Evolutionary conservation across 2,113 vertebrate species (phyloP).

Genomic region (Ciconia stormi): DNA sequence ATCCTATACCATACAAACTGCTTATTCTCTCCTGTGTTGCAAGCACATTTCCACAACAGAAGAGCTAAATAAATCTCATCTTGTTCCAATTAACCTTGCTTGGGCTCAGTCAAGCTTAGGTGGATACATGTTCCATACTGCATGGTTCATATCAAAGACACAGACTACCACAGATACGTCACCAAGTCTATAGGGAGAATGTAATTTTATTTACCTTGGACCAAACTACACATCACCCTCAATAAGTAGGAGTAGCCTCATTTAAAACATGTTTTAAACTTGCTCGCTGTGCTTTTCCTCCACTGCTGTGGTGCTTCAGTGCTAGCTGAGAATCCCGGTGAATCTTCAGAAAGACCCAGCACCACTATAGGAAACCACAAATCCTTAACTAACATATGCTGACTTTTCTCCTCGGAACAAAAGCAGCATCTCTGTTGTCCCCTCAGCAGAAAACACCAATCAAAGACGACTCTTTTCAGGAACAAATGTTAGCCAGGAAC

Average conservation of each 20-base stretch:
- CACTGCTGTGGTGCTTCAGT: neutral
- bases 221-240: too few relatives aligned
- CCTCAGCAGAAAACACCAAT: conserved; percentile 76
- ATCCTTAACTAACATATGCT: conserved; percentile 81
- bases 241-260: neutral
- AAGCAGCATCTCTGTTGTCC: conserved; percentile 79
- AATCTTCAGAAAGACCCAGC: conserved; percentile 44
- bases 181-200: neutral
- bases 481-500: conserved; percentile 84
- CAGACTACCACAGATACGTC: fast-evolving
- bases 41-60: neutral
- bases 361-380: conserved; percentile 73
- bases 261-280: neutral
- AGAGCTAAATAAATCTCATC: neutral
- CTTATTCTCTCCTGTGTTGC: neutral
- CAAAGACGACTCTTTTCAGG: conserved; percentile 85
- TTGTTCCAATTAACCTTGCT: neutral
- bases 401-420: conserved; percentile 81
- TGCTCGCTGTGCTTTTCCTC: neutral
- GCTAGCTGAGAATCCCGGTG: conserved; percentile 6
- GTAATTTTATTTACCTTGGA: neutral
- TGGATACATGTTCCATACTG: neutral
- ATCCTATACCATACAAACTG: neutral
- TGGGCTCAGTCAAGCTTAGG: neutral
- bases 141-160: neutral